A percentile compares a stretch with the other conserved stretches of the same genome.
These are phyloP conservation scores for Phymanthus crucifer DNA, from an alignment of 92 coral and sea anemone genomes.

Conservation along the genomic window DNA sequence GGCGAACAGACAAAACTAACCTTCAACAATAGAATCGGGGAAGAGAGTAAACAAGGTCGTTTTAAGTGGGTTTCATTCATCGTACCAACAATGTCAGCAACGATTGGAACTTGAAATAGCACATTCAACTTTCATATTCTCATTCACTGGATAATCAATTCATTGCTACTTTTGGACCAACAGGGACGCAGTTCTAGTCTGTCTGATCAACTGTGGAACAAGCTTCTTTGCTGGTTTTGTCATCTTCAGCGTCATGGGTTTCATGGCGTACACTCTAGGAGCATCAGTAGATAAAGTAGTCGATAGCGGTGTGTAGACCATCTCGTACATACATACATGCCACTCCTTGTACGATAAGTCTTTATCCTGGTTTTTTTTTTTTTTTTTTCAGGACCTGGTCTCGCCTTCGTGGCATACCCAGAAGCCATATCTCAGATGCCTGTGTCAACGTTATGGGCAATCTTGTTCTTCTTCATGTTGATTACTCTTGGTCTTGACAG, in stretches of 20 bases:
- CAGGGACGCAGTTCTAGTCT: slow-evolving; percentile 89
- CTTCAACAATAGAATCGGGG: too few relatives aligned
- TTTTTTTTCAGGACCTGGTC: slow-evolving; percentile 71
- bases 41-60: too few relatives aligned
- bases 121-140: too few relatives aligned
- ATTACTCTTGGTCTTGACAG: slow-evolving; percentile 89
- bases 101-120: too few relatives aligned
- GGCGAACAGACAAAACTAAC: too few relatives aligned
- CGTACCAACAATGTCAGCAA: too few relatives aligned
- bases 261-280: slow-evolving; percentile 68
- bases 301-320: slow-evolving; percentile 67
- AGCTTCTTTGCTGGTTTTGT: slow-evolving; percentile 99
- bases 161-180: background rate
- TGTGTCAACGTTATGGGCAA: slow-evolving; percentile 79
- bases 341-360: background rate
- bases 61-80: too few relatives aligned
- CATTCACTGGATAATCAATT: too few relatives aligned
- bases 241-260: slow-evolving; percentile 96
- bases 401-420: slow-evolving; percentile 84
- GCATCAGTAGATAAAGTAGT: slow-evolving; percentile 77
- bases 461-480: slow-evolving; percentile 85
- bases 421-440: slow-evolving; percentile 92
- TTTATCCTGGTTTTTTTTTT: background rate
- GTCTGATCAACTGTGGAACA: slow-evolving; percentile 83
- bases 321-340: background rate